Conservation (phyloP, 2,113 vertebrate genomes). For the Pollachius pollachius region DNA sequence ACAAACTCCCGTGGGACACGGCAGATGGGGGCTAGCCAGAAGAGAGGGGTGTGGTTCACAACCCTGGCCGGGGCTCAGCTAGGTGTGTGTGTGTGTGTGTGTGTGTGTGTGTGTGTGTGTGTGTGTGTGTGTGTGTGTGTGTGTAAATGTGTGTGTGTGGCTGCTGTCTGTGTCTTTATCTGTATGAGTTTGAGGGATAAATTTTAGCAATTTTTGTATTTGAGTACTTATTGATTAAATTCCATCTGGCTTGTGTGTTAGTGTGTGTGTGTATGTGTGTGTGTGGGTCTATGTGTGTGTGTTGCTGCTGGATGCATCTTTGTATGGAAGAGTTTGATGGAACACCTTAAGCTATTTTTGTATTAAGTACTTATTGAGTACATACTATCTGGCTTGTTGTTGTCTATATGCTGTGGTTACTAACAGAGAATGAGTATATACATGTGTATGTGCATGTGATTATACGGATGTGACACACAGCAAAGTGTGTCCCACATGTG, state of each 20-base stretch:
- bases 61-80: constrained; percentile 19
- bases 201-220: background rate
- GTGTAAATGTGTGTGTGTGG: constrained; percentile 12
- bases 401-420: too few species aligned
- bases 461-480: constrained; percentile 5
- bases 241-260: too few species aligned
- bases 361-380: too few species aligned
- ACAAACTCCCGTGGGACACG: constrained; percentile 57
- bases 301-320: background rate
- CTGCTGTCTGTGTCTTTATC: background rate
- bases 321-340: too few species aligned
- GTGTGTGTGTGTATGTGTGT: constrained; percentile 29
- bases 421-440: too few species aligned
- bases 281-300: constrained; percentile 7
- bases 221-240: background rate
- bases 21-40: constrained; percentile 69
- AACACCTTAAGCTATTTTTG: too few species aligned
- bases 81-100: constrained; percentile 48
- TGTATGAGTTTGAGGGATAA: background rate
- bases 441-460: constrained; percentile 33
- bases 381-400: too few species aligned
- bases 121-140: constrained; percentile 39
- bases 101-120: constrained; percentile 10
- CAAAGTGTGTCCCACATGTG: constrained; percentile 10
- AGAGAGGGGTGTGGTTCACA: constrained; percentile 56